Conservation (phyloP, 2,888 invertebrate species). For the Phymatocera aterrima region DNA sequence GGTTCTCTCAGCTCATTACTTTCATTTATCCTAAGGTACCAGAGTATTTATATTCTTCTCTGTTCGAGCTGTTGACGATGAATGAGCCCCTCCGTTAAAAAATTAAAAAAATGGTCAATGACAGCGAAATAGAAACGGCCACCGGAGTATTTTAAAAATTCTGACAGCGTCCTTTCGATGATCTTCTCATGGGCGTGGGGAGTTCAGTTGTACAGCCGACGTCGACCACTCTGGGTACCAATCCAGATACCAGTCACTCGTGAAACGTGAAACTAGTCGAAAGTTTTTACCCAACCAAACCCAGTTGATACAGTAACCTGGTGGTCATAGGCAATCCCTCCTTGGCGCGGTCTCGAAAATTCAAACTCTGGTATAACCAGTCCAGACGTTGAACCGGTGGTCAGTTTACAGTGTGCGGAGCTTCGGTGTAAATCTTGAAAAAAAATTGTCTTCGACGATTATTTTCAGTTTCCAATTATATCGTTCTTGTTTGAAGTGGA, state of each 20-base stretch:
- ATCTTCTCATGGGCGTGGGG: slow-evolving; percentile 18
- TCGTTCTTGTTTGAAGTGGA: too few relatives aligned
- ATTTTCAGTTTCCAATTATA: not conserved
- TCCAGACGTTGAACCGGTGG: slow-evolving; percentile 2
- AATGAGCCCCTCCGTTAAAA: not conserved
- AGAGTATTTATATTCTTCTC: not conserved
- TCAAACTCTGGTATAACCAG: slow-evolving; percentile 25
- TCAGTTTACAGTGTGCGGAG: slow-evolving; percentile 9
- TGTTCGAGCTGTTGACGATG: not conserved
- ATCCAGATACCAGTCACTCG: slow-evolving; percentile 58
- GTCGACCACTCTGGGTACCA: slow-evolving; percentile 20
- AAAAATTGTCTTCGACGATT: not conserved
- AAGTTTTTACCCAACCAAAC: slow-evolving; percentile 52
- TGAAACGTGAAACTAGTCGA: slow-evolving; percentile 61
- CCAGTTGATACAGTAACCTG: slow-evolving; percentile 1
- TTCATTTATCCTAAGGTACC: not conserved
- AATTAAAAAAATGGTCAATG: not conserved
- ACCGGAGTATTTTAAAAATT: not conserved
- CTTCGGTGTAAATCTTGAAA: not conserved
- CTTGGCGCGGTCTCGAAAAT: slow-evolving; percentile 34
- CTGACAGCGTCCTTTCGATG: not conserved
- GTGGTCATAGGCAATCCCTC: slow-evolving; percentile 27
- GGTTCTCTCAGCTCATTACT: not conserved
- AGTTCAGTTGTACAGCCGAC: not conserved
- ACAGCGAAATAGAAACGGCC: not conserved